phyloP scores from a whole-genome alignment of 2,797 vertebrate genomes.

The Semaprochilodus insignis region DNA sequence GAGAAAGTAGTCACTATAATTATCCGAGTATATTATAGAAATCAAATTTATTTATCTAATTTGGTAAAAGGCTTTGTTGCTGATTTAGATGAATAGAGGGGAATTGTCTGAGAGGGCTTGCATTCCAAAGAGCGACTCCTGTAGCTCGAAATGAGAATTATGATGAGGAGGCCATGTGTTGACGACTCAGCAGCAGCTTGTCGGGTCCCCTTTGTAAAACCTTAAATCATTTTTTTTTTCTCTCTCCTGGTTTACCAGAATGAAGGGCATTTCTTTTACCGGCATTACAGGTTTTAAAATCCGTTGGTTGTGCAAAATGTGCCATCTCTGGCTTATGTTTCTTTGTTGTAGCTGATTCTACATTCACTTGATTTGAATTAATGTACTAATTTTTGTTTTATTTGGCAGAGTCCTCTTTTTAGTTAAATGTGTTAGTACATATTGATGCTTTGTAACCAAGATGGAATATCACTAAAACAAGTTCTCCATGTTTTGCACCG shows the following conservation, averaged over 20 bases:
- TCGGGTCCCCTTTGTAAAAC: background rate
- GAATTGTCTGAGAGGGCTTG: background rate
- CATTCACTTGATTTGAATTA: constrained; percentile 21
- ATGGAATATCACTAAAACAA: constrained; percentile 15
- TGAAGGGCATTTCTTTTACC: constrained; percentile 31
- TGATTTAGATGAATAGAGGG: constrained; percentile 2
- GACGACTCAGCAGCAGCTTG: constrained; percentile 1
- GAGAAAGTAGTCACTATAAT: constrained; percentile 10
- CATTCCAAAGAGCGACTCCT: constrained; percentile 15
- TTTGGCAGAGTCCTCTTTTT: constrained; percentile 3
- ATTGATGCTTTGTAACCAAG: constrained; percentile 18
- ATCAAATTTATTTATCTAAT: constrained; percentile 23
- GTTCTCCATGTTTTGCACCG: constrained; percentile 1
- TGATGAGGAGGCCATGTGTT: constrained; percentile 6
- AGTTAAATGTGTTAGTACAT: background rate
- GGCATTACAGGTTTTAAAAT: constrained; percentile 18
- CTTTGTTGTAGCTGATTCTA: background rate
- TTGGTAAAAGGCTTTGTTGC: background rate
- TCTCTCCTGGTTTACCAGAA: constrained; percentile 17
- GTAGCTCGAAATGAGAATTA: constrained; percentile 6
- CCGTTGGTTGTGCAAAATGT: constrained; percentile 9
- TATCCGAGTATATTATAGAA: constrained; percentile 31
- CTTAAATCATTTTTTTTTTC: background rate
- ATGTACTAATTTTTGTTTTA: constrained; percentile 21
- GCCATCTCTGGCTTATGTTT: constrained; percentile 1